phyloP scores from a whole-genome alignment of 2,888 invertebrate species.

The Zygogramma bicolorata region DNA sequence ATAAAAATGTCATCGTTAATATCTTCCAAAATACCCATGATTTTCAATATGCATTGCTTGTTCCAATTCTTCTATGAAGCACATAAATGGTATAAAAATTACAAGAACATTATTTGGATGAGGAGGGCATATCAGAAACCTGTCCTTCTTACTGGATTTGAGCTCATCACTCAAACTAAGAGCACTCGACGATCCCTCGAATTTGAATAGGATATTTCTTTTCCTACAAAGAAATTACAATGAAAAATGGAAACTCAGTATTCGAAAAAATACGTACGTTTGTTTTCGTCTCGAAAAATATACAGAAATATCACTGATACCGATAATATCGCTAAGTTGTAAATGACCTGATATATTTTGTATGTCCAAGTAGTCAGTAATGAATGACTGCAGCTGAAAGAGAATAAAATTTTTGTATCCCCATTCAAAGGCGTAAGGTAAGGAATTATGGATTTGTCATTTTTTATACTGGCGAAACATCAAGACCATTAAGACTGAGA shows the following conservation, averaged over 20 bases:
- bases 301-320: conserved; percentile 70
- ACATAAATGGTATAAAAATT: conserved; percentile 85
- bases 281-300: conserved; percentile 70
- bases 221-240: conserved; percentile 64
- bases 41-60: conserved; percentile 63
- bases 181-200: conserved; percentile 73
- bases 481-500: too few relatives aligned
- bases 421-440: too few relatives aligned
- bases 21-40: conserved; percentile 41
- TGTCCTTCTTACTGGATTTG: conserved; percentile 66
- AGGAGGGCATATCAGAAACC: conserved; percentile 81
- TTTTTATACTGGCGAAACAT: too few relatives aligned
- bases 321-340: conserved; percentile 64
- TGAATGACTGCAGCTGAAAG: conserved; percentile 82
- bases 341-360: conserved; percentile 79
- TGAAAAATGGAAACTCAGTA: conserved; percentile 4
- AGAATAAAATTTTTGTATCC: too few relatives aligned
- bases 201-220: conserved; percentile 76
- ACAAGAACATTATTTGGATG: conserved; percentile 81
- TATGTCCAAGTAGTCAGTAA: conserved; percentile 90
- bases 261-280: conserved; percentile 57
- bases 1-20: neutral
- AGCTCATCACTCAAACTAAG: conserved; percentile 60
- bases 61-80: conserved; percentile 89
- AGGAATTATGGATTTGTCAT: too few relatives aligned